These are phyloP conservation scores for Chunga burmeisteri DNA, from an alignment of 2,113 vertebrate genomes.

Conservation along the genomic window DNA sequence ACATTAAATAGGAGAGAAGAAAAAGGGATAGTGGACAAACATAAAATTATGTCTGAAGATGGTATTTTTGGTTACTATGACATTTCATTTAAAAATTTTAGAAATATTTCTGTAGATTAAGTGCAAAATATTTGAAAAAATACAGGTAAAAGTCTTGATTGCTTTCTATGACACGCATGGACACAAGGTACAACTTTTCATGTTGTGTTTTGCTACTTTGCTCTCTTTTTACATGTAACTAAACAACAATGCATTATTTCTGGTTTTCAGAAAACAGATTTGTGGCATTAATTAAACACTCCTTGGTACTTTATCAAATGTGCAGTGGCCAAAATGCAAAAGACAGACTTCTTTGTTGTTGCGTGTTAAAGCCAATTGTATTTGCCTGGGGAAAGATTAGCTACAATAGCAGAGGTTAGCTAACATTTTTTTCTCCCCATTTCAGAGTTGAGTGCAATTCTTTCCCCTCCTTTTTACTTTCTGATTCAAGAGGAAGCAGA, in stretches of 20 bases:
- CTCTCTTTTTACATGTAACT: not conserved
- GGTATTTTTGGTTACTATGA: not conserved
- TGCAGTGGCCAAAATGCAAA: not conserved
- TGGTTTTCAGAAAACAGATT: not conserved
- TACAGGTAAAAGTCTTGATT: not conserved
- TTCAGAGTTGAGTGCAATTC: not conserved
- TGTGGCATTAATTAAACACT: not conserved
- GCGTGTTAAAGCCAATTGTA: not conserved
- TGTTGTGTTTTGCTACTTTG: not conserved
- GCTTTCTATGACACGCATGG: not conserved
- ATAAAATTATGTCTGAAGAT: not conserved
- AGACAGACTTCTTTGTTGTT: not conserved
- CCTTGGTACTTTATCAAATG: not conserved
- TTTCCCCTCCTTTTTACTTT: not conserved
- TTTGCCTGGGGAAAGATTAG: not conserved
- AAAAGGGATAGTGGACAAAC: not conserved
- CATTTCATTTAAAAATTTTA: not conserved
- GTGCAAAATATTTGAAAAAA: not conserved
- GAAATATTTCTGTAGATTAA: not conserved
- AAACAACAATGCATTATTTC: not conserved
- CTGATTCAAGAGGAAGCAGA: not conserved
- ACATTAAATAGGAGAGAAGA: not conserved
- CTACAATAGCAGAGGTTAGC: not conserved
- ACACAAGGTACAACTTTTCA: not conserved
- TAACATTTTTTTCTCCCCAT: rapidly evolving